Percentiles rank a stretch among this genome's conserved stretches.
These are phyloP conservation scores for Lutjanus erythropterus DNA, from an alignment of 2,113 vertebrate species.

Conservation along the genomic window DNA sequence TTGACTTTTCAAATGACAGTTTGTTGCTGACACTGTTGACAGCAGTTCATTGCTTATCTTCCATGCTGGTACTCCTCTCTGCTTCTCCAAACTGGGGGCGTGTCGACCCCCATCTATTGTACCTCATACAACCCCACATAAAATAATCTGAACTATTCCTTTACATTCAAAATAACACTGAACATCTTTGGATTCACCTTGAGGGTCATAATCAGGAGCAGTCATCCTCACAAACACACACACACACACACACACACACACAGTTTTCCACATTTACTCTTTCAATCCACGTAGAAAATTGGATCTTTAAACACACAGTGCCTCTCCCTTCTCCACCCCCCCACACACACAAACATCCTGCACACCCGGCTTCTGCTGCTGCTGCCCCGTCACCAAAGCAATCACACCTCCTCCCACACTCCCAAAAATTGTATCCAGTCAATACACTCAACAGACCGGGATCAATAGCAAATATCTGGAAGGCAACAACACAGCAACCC, in stretches of 20 bases:
- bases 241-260: neutral
- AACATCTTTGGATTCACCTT: slow-evolving; percentile 5
- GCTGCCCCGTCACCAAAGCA: slow-evolving; percentile 52
- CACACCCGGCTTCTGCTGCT: slow-evolving; percentile 31
- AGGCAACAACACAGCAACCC: slow-evolving; percentile 27
- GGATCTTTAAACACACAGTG: slow-evolving; percentile 32
- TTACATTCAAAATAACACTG: slow-evolving; percentile 10
- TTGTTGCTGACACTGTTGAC: too few species aligned
- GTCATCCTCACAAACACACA: neutral
- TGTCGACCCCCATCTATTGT: too few species aligned
- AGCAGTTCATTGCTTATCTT: too few species aligned
- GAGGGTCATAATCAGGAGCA: slow-evolving; percentile 7
- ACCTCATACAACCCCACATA: too few species aligned
- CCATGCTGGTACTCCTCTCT: too few species aligned
- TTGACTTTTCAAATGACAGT: too few species aligned
- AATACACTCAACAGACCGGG: neutral
- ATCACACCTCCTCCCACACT: slow-evolving; percentile 40
- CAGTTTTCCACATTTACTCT: slow-evolving; percentile 16
- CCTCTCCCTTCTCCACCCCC: slow-evolving; percentile 2
- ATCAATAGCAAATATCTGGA: slow-evolving; percentile 53
- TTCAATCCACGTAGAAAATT: slow-evolving; percentile 35
- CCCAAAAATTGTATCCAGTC: slow-evolving; percentile 2
- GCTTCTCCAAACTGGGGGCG: too few species aligned
- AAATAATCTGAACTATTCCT: too few species aligned
- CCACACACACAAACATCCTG: slow-evolving; percentile 3